Base-by-base conservation (phyloP, 2,888 invertebrate species). In the Eurytoma adleriae region DNA sequence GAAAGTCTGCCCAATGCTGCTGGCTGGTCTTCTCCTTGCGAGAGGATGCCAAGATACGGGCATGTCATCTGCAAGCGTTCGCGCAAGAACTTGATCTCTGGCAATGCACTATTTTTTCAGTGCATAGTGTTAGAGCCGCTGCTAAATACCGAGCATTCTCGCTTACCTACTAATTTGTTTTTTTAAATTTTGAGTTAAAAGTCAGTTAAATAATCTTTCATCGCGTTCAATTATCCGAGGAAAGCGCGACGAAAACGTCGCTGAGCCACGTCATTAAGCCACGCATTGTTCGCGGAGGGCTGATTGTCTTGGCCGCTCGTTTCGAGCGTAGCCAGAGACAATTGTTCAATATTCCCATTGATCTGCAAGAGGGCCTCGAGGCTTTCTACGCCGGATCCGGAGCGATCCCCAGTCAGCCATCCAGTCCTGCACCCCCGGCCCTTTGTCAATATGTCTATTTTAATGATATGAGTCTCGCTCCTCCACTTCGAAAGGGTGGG, bases 281-380 rank as follows among this genome's bases (percentile, higher is more conserved):
- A 88, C 87, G 89, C 88, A 90, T 90, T 90, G 90, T 90, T 90
- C 88, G 86, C 83, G 83, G 87, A 86, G 88, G 85, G 90, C 89
- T 89, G 90, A 90, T 90, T 90, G 90, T 90, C 90, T 90, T 90
- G 89, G 88, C 86, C 89, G 87, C 89, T 88, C 90, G 87, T 89
- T 90, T 89, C 88, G 87, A 82, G 86, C 89, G 89, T 90, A 88
- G 87, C 89, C 87, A 87, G 88, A 89, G 89, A 90, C 90, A 90
- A 90, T 90, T 90, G 90, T 90, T 90, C 90, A 90, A 90, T 90
- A 90, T 90, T 90, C 87, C 88, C 90, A 90, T 90, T 90, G 90
- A 90, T 90, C 89, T 89, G 88, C 86, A 88, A 87, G 88, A 88
- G 87, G 86, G 82, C 85, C 85, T 78, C 82, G 83, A 81, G 85